Evolutionary conservation across 2,797 vertebrate species (phyloP).

Genomic region (Schizopygopsis malacanthus): DNA sequence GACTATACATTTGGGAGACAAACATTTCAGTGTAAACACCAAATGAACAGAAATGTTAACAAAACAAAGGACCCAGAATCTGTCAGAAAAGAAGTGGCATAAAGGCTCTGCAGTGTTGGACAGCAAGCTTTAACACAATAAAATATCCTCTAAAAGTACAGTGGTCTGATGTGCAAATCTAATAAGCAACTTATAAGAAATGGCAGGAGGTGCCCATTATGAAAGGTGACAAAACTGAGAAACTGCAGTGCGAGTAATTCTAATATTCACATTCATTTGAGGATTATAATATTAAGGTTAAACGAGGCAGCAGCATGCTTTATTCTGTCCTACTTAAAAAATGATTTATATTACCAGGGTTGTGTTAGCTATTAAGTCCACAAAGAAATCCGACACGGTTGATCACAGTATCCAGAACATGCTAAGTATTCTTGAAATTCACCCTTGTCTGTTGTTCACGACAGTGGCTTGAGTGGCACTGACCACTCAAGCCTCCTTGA

Average conservation of each 20-base stretch:
- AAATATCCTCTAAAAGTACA: slow-evolving; percentile 7
- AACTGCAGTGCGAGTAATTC: no score
- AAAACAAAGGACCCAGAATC: background rate
- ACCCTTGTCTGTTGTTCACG: background rate
- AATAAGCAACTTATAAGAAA: background rate
- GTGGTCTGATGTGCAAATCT: background rate
- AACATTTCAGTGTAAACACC: background rate
- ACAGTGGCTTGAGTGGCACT: no score
- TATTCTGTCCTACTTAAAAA: background rate
- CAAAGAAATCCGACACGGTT: slow-evolving; percentile 69
- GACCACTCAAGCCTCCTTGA: slow-evolving; percentile 17
- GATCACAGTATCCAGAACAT: slow-evolving; percentile 54
- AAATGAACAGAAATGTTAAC: slow-evolving; percentile 2
- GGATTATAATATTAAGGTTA: slow-evolving; percentile 1
- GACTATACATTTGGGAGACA: background rate
- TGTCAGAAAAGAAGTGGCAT: slow-evolving; percentile 3
- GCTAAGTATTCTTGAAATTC: slow-evolving; percentile 37
- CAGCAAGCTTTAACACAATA: background rate
- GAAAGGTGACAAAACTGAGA: no score
- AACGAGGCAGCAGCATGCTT: background rate
- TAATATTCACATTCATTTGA: background rate
- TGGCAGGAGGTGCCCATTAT: background rate
- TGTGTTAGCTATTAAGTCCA: slow-evolving; percentile 62
- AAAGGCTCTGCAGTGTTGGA: background rate
- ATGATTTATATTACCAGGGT: background rate